phyloP scores from a whole-genome alignment of 2,888 invertebrate genomes.

The Mesorhabditis belari region DNA sequence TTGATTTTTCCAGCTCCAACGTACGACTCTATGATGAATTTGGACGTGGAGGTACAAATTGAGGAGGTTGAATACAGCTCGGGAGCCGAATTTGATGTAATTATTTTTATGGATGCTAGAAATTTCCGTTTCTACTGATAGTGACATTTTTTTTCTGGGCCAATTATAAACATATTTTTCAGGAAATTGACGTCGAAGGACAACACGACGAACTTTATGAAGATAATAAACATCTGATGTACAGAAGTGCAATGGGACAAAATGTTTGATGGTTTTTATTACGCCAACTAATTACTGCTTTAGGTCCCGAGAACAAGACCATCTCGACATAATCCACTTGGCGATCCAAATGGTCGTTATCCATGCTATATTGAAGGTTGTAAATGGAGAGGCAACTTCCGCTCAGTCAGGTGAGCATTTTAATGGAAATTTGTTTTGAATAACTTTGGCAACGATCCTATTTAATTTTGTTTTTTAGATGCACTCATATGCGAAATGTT shows the following conservation, averaged over 20 bases:
- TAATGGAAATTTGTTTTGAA: too few species aligned
- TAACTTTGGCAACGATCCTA: background rate
- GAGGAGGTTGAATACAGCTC: too few species aligned
- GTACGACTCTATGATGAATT: too few species aligned
- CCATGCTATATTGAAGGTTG: conserved; percentile 24
- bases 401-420: conserved; percentile 26
- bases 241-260: background rate
- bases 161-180: too few species aligned
- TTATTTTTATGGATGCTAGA: too few species aligned
- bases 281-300: background rate
- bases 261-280: background rate
- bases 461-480: conserved; percentile 1
- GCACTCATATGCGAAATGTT: conserved; percentile 5
- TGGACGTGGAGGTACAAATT: too few species aligned
- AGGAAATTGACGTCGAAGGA: background rate
- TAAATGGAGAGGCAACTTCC: conserved; percentile 21
- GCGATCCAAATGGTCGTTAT: conserved; percentile 26
- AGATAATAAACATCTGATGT: background rate
- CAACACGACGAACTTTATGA: background rate
- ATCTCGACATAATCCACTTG: background rate
- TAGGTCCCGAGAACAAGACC: background rate
- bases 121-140: too few species aligned
- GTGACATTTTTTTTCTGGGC: too few species aligned
- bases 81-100: too few species aligned
- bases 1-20: too few species aligned